phyloP scores from a whole-genome alignment of 2,888 invertebrate genomes.

The Chrysotoxum bicinctum region DNA sequence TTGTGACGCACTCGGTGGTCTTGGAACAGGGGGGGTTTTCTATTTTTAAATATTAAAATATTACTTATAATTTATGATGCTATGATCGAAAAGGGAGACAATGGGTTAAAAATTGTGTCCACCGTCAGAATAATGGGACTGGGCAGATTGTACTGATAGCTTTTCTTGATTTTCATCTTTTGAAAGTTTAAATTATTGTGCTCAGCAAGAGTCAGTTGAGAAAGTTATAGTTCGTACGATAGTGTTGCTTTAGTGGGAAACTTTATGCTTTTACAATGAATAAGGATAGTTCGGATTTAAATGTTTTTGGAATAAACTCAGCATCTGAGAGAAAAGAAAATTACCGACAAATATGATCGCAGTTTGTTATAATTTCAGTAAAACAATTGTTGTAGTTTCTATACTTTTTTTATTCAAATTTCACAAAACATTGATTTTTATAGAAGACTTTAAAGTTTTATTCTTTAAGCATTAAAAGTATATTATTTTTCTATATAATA shows the following conservation, averaged over 20 bases:
- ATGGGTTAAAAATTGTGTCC: neutral
- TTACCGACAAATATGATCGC: no score
- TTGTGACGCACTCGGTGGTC: constrained; percentile 16
- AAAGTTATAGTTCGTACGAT: neutral
- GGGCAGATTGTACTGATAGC: neutral
- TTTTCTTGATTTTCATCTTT: neutral
- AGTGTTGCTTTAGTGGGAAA: neutral
- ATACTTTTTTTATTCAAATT: no score
- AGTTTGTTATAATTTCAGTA: no score
- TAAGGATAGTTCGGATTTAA: no score
- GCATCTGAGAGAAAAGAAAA: no score
- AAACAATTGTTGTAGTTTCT: no score
- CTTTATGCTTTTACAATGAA: neutral
- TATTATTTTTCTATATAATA: no score
- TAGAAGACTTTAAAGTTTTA: no score
- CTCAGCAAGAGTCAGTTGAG: neutral
- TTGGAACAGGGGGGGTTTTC: constrained; percentile 8
- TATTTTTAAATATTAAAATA: constrained; percentile 31
- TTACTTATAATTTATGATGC: neutral
- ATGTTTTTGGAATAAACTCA: no score
- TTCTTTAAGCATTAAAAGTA: no score
- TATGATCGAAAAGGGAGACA: neutral
- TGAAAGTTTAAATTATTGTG: neutral
- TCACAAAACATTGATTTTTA: no score
- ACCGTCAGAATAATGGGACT: constrained; percentile 9